Percentiles rank a stretch among this genome's conserved stretches.
phyloP scores from a whole-genome alignment of 1,140 invertebrate species.

The Drosophila azteca region DNA sequence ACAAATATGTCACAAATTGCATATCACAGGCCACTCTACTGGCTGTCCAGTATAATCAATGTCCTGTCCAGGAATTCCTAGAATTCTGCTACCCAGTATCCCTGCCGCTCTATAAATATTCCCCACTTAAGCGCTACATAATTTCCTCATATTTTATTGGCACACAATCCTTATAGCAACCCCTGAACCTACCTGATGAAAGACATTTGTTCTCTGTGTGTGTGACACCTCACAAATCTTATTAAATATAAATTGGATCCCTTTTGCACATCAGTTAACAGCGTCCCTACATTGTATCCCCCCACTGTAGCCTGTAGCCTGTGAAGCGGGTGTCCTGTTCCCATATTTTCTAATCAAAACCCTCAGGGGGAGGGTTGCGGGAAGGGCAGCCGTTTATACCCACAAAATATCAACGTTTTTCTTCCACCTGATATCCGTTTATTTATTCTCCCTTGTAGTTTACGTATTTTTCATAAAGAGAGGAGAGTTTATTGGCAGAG shows the following conservation, averaged over 20 bases:
- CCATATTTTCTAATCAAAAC: conserved; percentile 28
- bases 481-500: background rate
- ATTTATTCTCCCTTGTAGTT: conserved; percentile 17
- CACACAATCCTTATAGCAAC: too few species aligned
- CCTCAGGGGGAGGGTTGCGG: background rate
- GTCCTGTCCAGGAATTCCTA: too few species aligned
- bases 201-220: too few species aligned
- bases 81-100: too few species aligned
- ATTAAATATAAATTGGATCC: conserved; percentile 10
- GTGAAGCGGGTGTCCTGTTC: background rate
- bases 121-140: too few species aligned
- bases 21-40: too few species aligned
- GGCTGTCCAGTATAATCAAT: too few species aligned
- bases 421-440: conserved; percentile 18
- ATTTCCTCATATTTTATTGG: too few species aligned
- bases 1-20: background rate
- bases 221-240: conserved; percentile 2
- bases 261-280: conserved; percentile 14
- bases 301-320: too few species aligned
- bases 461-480: conserved; percentile 9
- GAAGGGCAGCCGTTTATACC: background rate
- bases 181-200: too few species aligned
- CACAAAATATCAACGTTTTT: background rate
- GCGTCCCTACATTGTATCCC: background rate
- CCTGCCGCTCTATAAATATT: too few species aligned